These are phyloP conservation scores for Ceriagrion tenellum DNA, from an alignment of 2,888 invertebrate species.

Conservation along the genomic window DNA sequence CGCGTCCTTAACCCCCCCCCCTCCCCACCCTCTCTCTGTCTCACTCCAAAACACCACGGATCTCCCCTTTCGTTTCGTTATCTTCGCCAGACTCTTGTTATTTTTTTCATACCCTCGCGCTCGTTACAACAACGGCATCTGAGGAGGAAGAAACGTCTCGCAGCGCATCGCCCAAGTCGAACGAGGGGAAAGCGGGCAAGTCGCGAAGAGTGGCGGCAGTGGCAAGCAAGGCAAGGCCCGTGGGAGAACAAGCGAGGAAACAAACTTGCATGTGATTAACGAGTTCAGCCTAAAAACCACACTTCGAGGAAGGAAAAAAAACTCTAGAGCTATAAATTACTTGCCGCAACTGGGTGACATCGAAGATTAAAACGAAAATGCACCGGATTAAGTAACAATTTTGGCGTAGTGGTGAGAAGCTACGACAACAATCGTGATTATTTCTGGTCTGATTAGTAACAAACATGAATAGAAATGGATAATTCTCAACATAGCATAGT, in stretches of 20 bases:
- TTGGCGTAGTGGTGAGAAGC: background rate
- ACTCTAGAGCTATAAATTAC: background rate
- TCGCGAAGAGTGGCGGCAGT: background rate
- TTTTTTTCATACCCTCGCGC: background rate
- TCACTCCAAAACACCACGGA: background rate
- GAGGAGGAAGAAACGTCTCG: background rate
- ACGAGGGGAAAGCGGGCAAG: background rate
- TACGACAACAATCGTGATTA: background rate
- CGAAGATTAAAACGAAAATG: background rate
- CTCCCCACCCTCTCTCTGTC: background rate
- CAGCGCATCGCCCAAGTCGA: background rate
- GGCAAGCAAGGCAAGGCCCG: background rate
- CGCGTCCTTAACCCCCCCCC: background rate
- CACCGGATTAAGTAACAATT: background rate
- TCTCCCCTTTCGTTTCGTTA: constrained; percentile 18
- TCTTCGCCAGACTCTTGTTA: background rate
- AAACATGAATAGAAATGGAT: background rate
- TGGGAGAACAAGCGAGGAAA: background rate
- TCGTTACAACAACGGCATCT: background rate
- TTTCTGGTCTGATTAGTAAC: background rate
- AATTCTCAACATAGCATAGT: too few species aligned
- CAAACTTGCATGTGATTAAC: constrained; percentile 24
- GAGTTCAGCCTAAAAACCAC: background rate
- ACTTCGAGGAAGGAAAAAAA: background rate
- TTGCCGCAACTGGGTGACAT: background rate